These are phyloP conservation scores for Hydrozoanthus gracilis DNA, from an alignment of 92 coral and sea anemone species.

Conservation along the genomic window DNA sequence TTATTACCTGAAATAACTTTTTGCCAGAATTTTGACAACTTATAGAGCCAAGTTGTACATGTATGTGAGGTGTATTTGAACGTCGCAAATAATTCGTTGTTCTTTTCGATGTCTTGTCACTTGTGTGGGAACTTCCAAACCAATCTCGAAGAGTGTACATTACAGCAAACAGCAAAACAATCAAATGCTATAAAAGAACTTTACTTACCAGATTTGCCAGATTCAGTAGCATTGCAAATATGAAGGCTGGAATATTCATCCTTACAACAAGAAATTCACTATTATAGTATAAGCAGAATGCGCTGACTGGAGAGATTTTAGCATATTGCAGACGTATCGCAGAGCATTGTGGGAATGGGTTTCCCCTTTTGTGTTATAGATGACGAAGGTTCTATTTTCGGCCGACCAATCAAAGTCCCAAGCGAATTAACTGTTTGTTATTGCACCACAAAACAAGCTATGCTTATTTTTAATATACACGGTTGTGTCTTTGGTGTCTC, in stretches of 20 bases:
- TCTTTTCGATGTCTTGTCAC: neutral
- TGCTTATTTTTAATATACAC: too few relatives aligned
- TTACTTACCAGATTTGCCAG: slow-evolving; percentile 13
- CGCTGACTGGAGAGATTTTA: slow-evolving; percentile 18
- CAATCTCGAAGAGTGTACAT: neutral
- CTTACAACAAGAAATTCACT: neutral
- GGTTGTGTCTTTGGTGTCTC: too few relatives aligned
- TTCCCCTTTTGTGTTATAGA: slow-evolving; percentile 18
- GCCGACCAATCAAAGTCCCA: neutral
- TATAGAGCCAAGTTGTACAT: too few relatives aligned
- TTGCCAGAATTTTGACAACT: too few relatives aligned
- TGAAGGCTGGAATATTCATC: neutral
- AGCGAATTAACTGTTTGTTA: too few relatives aligned
- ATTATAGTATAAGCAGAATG: neutral
- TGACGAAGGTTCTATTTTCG: neutral
- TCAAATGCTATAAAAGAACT: neutral
- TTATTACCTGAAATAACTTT: too few relatives aligned
- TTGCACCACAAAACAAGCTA: too few relatives aligned
- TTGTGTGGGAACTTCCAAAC: neutral
- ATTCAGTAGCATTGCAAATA: neutral
- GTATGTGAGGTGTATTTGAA: too few relatives aligned
- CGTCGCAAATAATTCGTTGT: too few relatives aligned
- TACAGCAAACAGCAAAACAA: neutral
- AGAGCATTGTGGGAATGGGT: slow-evolving; percentile 38
- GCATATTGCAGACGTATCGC: neutral